phyloP scores from a whole-genome alignment of 1,140 invertebrate genomes.

The Elymnias hypermnestra region DNA sequence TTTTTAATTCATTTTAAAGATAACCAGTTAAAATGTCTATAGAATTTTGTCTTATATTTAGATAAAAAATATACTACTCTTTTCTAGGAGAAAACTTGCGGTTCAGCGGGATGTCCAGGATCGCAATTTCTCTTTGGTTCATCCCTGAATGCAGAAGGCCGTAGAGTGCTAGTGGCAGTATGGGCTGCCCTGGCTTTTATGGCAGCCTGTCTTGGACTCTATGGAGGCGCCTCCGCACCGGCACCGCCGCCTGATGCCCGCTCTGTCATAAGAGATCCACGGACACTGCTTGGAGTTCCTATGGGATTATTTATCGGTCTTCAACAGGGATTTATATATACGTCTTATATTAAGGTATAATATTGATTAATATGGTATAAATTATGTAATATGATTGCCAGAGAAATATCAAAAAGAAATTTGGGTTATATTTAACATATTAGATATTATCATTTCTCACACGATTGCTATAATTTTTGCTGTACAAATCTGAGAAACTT shows the following conservation, averaged over 20 bases:
- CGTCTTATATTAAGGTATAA: conserved; percentile 84
- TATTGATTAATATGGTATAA: no score
- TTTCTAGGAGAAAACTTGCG: conserved; percentile 56
- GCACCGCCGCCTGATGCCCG: conserved; percentile 65
- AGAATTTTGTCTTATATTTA: no score
- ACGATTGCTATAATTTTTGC: no score
- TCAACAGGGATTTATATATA: conserved; percentile 84
- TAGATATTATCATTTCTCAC: no score
- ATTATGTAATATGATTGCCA: no score
- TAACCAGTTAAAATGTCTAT: no score
- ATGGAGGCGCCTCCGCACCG: conserved; percentile 40
- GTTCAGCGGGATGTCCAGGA: conserved; percentile 60
- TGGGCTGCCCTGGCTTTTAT: conserved; percentile 76
- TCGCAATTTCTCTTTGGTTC: conserved; percentile 35
- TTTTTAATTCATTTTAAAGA: no score
- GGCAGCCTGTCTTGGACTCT: conserved; percentile 44
- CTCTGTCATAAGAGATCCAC: conserved; percentile 67
- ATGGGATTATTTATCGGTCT: conserved; percentile 83
- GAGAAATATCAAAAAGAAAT: no score
- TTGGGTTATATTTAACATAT: no score
- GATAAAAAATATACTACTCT: no score
- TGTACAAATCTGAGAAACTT: no score
- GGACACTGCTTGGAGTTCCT: conserved; percentile 79
- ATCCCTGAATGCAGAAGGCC: conserved; percentile 63
- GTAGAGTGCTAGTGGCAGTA: conserved; percentile 49